Conservation (phyloP, 2,113 vertebrate species). For the Progne subis region DNA sequence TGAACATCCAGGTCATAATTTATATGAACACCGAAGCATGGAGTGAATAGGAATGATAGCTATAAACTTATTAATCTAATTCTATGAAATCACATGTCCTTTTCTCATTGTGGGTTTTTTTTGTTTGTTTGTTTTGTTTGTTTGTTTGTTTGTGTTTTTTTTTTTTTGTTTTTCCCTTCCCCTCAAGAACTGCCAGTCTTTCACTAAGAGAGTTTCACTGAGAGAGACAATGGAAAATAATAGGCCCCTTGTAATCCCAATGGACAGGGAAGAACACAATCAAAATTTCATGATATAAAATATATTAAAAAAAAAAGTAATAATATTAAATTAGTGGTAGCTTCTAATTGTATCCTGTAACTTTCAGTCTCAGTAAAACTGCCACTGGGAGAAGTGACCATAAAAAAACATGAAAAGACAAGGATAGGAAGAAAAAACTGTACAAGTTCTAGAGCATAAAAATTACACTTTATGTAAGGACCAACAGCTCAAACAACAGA, state of each 20-base stretch:
- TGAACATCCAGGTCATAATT: neutral
- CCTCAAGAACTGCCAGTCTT: neutral
- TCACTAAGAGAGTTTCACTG: neutral
- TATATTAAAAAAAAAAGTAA: neutral
- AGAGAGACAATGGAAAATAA: neutral
- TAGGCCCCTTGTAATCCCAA: neutral
- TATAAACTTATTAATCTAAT: neutral
- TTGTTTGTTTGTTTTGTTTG: no score
- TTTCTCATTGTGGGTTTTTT: neutral
- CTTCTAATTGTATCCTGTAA: neutral
- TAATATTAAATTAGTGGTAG: neutral
- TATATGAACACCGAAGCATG: neutral
- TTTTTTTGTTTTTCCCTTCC: neutral
- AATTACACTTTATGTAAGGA: neutral
- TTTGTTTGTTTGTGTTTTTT: no score
- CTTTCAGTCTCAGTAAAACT: neutral
- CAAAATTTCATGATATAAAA: neutral
- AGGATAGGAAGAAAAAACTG: neutral
- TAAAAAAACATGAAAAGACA: neutral
- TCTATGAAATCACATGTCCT: neutral
- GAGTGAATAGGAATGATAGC: neutral
- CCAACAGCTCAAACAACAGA: neutral
- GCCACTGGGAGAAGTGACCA: neutral
- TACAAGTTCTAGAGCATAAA: neutral
- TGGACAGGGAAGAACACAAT: neutral